Base-by-base conservation (phyloP, 2,113 vertebrate species). In the Ivindomyrus marchei region DNA sequence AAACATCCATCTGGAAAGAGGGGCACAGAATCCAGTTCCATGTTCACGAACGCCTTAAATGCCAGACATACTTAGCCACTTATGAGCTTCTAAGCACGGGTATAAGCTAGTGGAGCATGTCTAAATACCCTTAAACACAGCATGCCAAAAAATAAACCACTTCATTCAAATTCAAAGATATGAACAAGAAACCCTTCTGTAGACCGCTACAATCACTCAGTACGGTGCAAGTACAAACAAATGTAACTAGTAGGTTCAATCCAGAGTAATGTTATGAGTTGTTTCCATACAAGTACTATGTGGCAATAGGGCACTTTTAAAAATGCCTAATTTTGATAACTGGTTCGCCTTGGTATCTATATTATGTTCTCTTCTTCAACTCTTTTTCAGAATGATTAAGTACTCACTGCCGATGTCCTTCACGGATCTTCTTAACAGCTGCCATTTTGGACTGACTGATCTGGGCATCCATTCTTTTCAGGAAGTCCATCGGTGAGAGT, bases 361-460 rank as follows among this genome's bases (percentile, higher is more conserved):
- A 77, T 19, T 80, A 42, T 42, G 74, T 17, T 42, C 36, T 80
- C 31, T 80, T 80, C 17, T 80, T 80, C 36, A 42, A 7, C 31
- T 42, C 10, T 9, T 50, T 27, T 86, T 49, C 47, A n/a, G 49
- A 50, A n/a, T 50, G 45, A 50, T 86, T 47, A 45, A 27, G 7
- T 47, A 95, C 95, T 90, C 91, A 97, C 97, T 93, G 86, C 49
- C 93, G 89, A 27, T 95, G 92, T 2, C 91, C 91, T 0, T 94
- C 93, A 6, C 92, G 91, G 52, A 97, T 95, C 90, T 94, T 96
- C 92, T 92, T 96, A 0, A 95, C 92, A 0, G 97, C 97, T 0
- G 94, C 97, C 85, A 96, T 95, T 94, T 97, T 99, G 6, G 96
- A 97, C 89, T 96, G 95, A 7, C 94, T 95, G 92, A 99, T 99